These are phyloP conservation scores for Orientallactaga sibirica DNA, from an alignment of 2,797 vertebrate genomes.

Conservation along the genomic window DNA sequence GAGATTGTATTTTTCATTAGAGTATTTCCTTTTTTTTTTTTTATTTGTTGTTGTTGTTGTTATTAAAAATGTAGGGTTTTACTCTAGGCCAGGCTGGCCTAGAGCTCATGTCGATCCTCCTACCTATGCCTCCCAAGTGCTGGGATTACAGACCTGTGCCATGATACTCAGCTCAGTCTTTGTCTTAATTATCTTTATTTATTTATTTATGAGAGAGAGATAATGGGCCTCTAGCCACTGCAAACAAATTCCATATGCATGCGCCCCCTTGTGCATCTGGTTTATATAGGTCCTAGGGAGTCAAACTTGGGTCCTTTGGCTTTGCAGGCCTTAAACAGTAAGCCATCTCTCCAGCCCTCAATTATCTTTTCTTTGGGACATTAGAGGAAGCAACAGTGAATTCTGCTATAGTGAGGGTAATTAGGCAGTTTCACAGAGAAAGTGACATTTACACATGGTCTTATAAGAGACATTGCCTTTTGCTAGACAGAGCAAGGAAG, in stretches of 20 bases:
- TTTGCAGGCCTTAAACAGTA: background rate
- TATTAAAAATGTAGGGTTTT: background rate
- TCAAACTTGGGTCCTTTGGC: no score
- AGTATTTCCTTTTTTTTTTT: no score
- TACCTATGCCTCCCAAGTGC: no score
- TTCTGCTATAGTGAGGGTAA: conserved; percentile 50
- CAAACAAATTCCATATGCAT: no score
- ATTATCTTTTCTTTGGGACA: background rate
- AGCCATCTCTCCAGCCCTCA: background rate
- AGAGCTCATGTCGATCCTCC: background rate
- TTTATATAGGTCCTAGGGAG: no score
- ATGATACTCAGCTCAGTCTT: background rate
- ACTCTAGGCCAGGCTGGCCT: background rate
- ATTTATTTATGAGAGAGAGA: no score
- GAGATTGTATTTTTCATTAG: no score
- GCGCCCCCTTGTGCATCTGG: no score
- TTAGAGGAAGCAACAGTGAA: conserved; percentile 37
- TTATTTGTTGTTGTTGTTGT: no score
- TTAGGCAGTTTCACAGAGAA: conserved; percentile 64
- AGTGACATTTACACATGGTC: conserved; percentile 59
- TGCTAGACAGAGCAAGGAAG: conserved; percentile 42
- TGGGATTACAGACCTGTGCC: background rate
- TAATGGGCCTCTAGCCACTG: no score
- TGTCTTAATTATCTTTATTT: no score
- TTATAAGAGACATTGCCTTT: conserved; percentile 55